Conservation (phyloP, 2,797 vertebrate genomes). For the Bufotes viridis region DNA sequence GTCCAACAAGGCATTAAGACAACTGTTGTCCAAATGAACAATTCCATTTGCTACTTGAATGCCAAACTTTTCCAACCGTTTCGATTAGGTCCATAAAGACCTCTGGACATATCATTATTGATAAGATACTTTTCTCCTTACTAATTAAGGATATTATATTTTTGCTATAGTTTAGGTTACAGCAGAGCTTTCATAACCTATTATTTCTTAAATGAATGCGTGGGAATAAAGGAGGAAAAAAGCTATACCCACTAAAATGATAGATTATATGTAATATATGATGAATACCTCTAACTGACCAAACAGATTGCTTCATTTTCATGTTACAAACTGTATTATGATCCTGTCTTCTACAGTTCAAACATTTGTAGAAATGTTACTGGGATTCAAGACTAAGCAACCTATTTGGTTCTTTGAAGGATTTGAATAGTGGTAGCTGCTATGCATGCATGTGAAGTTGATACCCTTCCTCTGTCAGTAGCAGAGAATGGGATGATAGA, state of each 20-base stretch:
- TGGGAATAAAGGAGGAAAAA: conserved; percentile 35
- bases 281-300: conserved; percentile 47
- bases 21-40: neutral
- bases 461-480: neutral
- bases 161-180: conserved; percentile 61
- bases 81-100: conserved; percentile 32
- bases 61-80: neutral
- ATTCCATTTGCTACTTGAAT: neutral
- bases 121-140: conserved; percentile 54
- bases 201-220: conserved; percentile 54
- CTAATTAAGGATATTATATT: conserved; percentile 62
- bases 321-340: conserved; percentile 9
- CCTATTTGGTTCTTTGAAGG: neutral
- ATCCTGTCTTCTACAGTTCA: conserved; percentile 7
- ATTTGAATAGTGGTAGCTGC: conserved; percentile 34
- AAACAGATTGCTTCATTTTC: conserved; percentile 49
- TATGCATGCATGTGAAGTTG: conserved; percentile 10
- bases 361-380: conserved; percentile 9
- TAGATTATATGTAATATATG: conserved; percentile 39
- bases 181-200: conserved; percentile 50
- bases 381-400: conserved; percentile 16
- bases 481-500: neutral
- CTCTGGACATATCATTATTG: conserved; percentile 59
- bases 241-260: conserved; percentile 24
- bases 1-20: neutral